Base-by-base conservation (phyloP, 2,888 invertebrate genomes). In the Caenorhabditis imperialis region DNA sequence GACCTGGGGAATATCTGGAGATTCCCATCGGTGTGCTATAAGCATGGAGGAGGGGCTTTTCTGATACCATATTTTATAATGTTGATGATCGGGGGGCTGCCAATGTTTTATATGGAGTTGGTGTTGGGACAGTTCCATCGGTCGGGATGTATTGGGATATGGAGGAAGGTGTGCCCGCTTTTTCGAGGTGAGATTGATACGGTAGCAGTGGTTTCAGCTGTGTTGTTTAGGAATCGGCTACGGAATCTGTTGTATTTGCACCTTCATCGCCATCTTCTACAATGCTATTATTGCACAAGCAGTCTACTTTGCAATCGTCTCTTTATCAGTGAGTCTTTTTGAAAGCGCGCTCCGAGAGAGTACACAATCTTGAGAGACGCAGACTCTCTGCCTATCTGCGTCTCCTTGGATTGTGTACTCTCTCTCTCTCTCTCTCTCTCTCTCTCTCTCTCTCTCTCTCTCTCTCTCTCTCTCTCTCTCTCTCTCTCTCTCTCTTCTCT, bases 211-310 rank as follows among this genome's bases (percentile, higher is more conserved):
- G n/a, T n/a, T n/a, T n/a, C n/a, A n/a, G n/a, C n/a, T 3, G 22
- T 16, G 23, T 23, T 42, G 20, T 72, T 45, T 27, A 84, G 96
- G 96, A 81, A 93, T 96, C 57, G 96, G 96, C 58, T 96, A 96
- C 90, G 95, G 96, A 10, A 96, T 96, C 88, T 96, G 96, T 89
- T 92, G 96, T 89, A 94, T 96, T 85, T 95, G 96, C 90, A 92
- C 96, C 88, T 96, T 96, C 91, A 89, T 91, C 92, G 94, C 94
- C 83, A 96, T 96, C 93, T 96, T 95, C 90, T 96, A 96, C 91
- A 96, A 96, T 90, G 95, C 96, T 51, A 94, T 96, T 89, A 96
- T 96, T 87, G 94, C 95, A 48, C 96, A 96, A 94, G 95, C 95
- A 45, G 93, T 95, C 58, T 95, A 94, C 90, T 95, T 94, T 90